phyloP scores from a whole-genome alignment of 2,797 vertebrate genomes.

The Enteromius afrohamiltoni region DNA sequence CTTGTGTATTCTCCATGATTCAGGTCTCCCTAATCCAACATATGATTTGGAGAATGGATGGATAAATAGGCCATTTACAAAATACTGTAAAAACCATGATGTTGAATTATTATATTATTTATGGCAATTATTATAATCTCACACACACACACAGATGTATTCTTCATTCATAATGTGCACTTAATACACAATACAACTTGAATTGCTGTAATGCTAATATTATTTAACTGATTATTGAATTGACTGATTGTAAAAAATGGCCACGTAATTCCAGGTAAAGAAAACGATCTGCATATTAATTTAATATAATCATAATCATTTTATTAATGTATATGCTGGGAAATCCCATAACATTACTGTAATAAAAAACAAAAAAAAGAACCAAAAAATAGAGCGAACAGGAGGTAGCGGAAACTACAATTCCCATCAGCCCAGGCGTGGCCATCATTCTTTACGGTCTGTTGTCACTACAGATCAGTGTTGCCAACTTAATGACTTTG shows the following conservation, averaged over 20 bases:
- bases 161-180: not conserved
- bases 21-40: not conserved
- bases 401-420: no score
- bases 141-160: no score
- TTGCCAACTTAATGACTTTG: no score
- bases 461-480: no score
- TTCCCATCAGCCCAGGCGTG: no score
- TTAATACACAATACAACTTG: not conserved
- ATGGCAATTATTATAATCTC: not conserved
- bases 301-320: not conserved
- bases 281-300: not conserved
- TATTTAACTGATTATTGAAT: not conserved
- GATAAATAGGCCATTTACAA: not conserved
- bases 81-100: not conserved
- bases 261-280: not conserved
- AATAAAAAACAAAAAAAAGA: no score
- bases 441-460: no score
- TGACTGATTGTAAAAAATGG: not conserved
- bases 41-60: not conserved
- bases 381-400: no score
- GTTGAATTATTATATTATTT: not conserved
- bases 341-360: not conserved
- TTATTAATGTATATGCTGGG: slow-evolving; percentile 1
- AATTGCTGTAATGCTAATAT: no score
- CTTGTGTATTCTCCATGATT: not conserved